Conservation (phyloP, 2,888 invertebrate genomes). For the Temnothorax ravouxi region DNA sequence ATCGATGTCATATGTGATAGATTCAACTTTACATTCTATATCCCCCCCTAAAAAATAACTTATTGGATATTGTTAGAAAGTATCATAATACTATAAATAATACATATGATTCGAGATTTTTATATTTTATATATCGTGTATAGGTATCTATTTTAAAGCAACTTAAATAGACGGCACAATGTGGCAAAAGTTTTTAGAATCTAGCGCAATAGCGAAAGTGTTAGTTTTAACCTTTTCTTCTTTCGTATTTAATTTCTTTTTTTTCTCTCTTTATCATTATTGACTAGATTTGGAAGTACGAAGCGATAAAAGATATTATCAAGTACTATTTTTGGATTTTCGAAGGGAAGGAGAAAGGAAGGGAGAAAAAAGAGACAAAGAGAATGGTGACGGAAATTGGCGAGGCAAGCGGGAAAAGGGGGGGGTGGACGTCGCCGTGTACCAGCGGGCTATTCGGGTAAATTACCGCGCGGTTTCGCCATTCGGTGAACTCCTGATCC, state of each 20-base stretch:
- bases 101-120: background rate
- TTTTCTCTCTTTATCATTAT: background rate
- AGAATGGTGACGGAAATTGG: conserved; percentile 27
- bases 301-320: background rate
- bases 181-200: background rate
- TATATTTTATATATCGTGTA: too few relatives aligned
- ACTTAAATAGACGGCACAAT: background rate
- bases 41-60: background rate
- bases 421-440: conserved; percentile 35
- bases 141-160: background rate
- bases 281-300: background rate
- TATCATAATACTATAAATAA: background rate
- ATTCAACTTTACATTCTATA: background rate
- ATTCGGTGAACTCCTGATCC: conserved; percentile 78
- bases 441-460: conserved; percentile 74
- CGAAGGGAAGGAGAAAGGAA: background rate
- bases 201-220: background rate
- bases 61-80: background rate
- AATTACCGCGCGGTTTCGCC: conserved; percentile 79
- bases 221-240: background rate
- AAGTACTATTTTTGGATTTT: background rate
- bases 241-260: background rate
- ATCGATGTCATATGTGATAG: background rate
- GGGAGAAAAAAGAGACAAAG: background rate
- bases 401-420: background rate